Conservation (phyloP, 2,797 vertebrate species). For the Lutjanus argentimaculatus region DNA sequence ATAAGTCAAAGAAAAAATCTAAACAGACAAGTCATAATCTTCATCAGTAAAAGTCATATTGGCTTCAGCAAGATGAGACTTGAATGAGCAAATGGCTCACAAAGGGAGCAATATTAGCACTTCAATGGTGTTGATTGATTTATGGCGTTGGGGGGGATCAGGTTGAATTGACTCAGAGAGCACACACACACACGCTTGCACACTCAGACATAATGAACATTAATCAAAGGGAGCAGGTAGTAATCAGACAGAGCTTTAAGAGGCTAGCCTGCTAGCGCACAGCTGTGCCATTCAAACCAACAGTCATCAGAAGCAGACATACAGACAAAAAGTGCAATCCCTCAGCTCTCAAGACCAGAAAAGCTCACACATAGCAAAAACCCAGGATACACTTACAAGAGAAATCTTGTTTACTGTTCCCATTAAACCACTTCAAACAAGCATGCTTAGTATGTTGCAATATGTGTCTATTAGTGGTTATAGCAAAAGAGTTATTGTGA, state of each 20-base stretch:
- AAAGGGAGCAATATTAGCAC: slow-evolving; percentile 71
- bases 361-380: slow-evolving; percentile 22
- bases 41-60: slow-evolving; percentile 56
- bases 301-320: slow-evolving; percentile 56
- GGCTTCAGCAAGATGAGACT: slow-evolving; percentile 67
- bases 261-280: slow-evolving; percentile 60
- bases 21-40: slow-evolving; percentile 60
- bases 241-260: slow-evolving; percentile 76
- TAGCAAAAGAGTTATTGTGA: neutral
- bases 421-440: slow-evolving; percentile 32
- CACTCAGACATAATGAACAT: slow-evolving; percentile 68
- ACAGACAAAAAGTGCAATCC: slow-evolving; percentile 61
- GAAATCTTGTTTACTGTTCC: slow-evolving; percentile 14
- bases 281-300: slow-evolving; percentile 74
- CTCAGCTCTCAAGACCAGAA: slow-evolving; percentile 30
- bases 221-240: slow-evolving; percentile 78
- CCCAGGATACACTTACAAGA: slow-evolving; percentile 26
- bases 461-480: slow-evolving; percentile 6
- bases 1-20: slow-evolving; percentile 32
- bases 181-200: slow-evolving; percentile 8
- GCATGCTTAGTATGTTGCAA: slow-evolving; percentile 14
- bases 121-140: slow-evolving; percentile 82
- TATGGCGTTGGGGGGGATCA: slow-evolving; percentile 36
- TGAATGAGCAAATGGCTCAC: slow-evolving; percentile 67
- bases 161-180: slow-evolving; percentile 58